These are phyloP conservation scores for Aphrophora alni DNA, from an alignment of 2,888 invertebrate species.

Conservation along the genomic window DNA sequence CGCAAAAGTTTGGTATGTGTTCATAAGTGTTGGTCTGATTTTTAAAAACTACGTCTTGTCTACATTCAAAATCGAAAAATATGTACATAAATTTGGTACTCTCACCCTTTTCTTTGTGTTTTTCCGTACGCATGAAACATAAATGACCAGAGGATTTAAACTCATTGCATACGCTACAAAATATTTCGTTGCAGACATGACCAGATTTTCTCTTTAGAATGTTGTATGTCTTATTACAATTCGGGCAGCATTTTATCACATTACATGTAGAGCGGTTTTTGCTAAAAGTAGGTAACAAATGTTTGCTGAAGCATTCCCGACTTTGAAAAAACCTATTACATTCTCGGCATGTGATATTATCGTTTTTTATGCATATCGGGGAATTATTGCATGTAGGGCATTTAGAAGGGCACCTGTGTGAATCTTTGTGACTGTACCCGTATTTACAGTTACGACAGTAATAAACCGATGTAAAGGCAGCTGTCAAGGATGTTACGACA, in stretches of 20 bases:
- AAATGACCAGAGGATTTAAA: background rate
- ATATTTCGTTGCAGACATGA: background rate
- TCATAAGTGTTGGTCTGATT: background rate
- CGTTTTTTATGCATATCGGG: background rate
- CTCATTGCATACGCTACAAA: constrained; percentile 3
- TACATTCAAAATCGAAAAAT: constrained; percentile 21
- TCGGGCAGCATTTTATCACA: background rate
- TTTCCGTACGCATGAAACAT: background rate
- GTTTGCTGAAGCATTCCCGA: background rate
- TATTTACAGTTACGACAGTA: background rate
- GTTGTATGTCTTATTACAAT: background rate
- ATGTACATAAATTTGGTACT: background rate
- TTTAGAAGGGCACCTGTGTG: background rate
- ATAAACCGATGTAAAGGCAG: background rate
- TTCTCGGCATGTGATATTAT: background rate
- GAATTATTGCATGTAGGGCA: background rate
- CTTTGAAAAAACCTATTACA: background rate
- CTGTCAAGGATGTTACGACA: background rate
- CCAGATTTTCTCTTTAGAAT: background rate
- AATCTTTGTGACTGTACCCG: background rate
- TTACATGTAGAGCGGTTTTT: background rate
- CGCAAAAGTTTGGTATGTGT: constrained; percentile 4
- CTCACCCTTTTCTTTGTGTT: too few relatives aligned
- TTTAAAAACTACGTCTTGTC: background rate
- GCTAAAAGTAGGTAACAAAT: background rate